Evolutionary conservation across 2,797 vertebrate species (phyloP), one percentile per base, ranked within the genome.

Genomic region (Xyrichtys novacula): DNA sequence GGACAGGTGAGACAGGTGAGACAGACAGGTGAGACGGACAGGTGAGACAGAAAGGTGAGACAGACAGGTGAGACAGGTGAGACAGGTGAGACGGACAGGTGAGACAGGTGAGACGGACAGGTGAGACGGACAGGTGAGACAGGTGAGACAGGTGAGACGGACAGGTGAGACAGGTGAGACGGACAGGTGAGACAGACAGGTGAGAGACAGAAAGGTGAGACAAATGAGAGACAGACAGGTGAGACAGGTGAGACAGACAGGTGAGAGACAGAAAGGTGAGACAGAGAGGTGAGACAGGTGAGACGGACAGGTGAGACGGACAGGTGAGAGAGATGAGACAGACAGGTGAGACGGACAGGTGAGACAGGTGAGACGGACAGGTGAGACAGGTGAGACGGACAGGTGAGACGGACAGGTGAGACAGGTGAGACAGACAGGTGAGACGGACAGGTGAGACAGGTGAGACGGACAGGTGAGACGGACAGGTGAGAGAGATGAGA

Each of bases 191-290:
- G n/a, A 49, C 10, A 78, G 26, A 22, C 23, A 49, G 20, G 23
- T 38, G 25, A 28, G 5, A 43, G n/a, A n/a, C 2, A 26, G 42
- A 12, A 5, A 46, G 26, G 26, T 1, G 16, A 38, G 28, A 44
- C 3, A 6, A n/a, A n/a, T n/a, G n/a, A n/a, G n/a, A n/a, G n/a
- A n/a, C n/a, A n/a, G 39, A 16, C 7, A 54, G 14, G 6, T 2
- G 14, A 46, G 31, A 31, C 28, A 23, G 14, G n/a, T n/a, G n/a
- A n/a, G n/a, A n/a, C n/a, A n/a, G n/a, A n/a, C n/a, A n/a, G n/a
- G n/a, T n/a, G 74, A 97, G 60, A 2, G 3, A 58, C 39, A 95
- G 64, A 14, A 1, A 0, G 28, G 95, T 86, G 20, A 77, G 28
- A 23, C 25, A 50, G 22, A 20, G 14, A 46, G 47, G 39, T 20